Conservation (phyloP, 2,113 vertebrate genomes). For the Cyprinus carpio region DNA sequence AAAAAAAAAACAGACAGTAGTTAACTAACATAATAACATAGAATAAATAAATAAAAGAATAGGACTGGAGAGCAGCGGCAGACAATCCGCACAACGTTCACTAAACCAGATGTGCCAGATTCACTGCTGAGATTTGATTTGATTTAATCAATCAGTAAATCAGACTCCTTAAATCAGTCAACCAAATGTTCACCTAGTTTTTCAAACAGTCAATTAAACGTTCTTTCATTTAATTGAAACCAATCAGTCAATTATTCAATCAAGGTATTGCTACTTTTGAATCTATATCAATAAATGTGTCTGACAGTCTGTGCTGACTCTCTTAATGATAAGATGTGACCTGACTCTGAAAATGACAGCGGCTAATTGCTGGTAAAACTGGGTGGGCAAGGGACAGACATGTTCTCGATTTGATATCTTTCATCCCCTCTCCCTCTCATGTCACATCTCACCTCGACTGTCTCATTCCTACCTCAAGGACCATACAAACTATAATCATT, state of each 20-base stretch:
- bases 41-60: no score
- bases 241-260: background rate
- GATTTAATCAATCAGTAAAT: no score
- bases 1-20: no score
- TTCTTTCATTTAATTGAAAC: background rate
- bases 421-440: background rate
- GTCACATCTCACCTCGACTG: constrained; percentile 15
- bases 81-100: no score
- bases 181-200: background rate
- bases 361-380: background rate
- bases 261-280: background rate
- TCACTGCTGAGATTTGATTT: background rate
- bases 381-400: background rate
- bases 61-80: no score
- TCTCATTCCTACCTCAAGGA: constrained; percentile 22
- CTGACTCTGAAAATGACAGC: background rate
- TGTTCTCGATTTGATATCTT: constrained; percentile 11
- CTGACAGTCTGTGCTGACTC: background rate
- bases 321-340: background rate
- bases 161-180: background rate
- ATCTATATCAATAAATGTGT: background rate
- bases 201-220: background rate
- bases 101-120: no score
- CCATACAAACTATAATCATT: constrained; percentile 38
- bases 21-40: no score